Base-by-base conservation (phyloP, 2,888 invertebrate genomes). In the Prosapia bicincta region DNA sequence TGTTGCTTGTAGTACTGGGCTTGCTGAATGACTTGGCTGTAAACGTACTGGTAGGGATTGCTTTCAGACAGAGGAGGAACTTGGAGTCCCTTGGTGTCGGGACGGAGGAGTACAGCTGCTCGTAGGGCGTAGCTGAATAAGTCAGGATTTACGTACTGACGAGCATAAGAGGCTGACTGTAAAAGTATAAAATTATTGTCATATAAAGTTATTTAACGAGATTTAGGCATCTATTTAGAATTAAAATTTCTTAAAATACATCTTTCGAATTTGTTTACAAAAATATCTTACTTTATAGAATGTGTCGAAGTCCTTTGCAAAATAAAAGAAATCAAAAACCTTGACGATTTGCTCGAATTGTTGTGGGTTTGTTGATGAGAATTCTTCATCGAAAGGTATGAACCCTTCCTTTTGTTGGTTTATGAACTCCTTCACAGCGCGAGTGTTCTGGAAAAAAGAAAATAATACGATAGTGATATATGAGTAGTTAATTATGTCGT, bases 251-350 rank as follows among this genome's bases (percentile, higher is more conserved):
- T n/a, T n/a, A n/a, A n/a, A n/a, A n/a, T n/a, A n/a, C n/a, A n/a
- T n/a, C n/a, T n/a, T n/a, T n/a, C n/a, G n/a, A n/a, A n/a, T n/a
- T n/a, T n/a, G n/a, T n/a, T n/a, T n/a, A n/a, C n/a, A n/a, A n/a
- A n/a, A n/a, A n/a, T n/a, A n/a, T n/a, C 71, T 38, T 13, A 71
- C 74, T 69, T 74, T 38, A 54, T 74, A 74, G 69, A 74, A 74
- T 43, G 74, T 69, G 68, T 32, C 10, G 69, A 43, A 74, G 74
- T 74, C 74, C 69, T 74, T 91, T 79, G 93, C 91, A 75, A 90
- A 89, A 85, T 88, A 88, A 79, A 94, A 87, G 74, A 91, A 85
- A 82, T 91, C 88, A 85, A 91, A 91, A 25, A 94, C 84, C 5
- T 89, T 88, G 5, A 88, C 83, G 10, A 89, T 90, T 82, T 93